Percentiles rank a stretch among this genome's conserved stretches.
These are phyloP conservation scores for Ceryle rudis DNA, from an alignment of 2,797 vertebrate genomes.

Conservation along the genomic window DNA sequence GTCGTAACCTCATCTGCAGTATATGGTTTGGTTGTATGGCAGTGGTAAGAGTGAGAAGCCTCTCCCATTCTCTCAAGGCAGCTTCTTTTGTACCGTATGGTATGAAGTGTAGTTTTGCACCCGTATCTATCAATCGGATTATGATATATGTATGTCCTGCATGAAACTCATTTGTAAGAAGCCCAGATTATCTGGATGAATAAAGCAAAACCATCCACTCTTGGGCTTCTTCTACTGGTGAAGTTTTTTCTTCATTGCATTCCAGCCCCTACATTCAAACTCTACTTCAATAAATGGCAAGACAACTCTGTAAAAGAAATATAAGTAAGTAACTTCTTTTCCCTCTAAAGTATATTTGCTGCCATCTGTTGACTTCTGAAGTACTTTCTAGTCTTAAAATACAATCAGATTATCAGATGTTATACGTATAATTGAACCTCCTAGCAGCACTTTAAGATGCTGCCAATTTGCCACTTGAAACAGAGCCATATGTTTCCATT, in stretches of 20 bases:
- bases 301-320: background rate
- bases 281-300: background rate
- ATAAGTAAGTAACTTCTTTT: background rate
- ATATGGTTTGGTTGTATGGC: background rate
- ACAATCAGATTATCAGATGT: slow-evolving; percentile 42
- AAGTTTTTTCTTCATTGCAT: background rate
- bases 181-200: background rate
- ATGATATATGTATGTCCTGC: background rate
- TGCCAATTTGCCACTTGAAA: slow-evolving; percentile 64
- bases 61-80: background rate
- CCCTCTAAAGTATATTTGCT: slow-evolving; percentile 59
- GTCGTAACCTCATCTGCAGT: background rate
- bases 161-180: background rate
- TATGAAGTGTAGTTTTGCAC: background rate
- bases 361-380: slow-evolving; percentile 73
- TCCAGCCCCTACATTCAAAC: background rate
- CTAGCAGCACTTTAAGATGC: slow-evolving; percentile 24
- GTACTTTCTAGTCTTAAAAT: slow-evolving; percentile 49
- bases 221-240: background rate
- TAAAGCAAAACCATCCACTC: background rate
- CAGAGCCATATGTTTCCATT: slow-evolving; percentile 37
- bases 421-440: slow-evolving; percentile 31
- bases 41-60: background rate
- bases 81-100: background rate
- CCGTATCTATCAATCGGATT: background rate